phyloP scores from a whole-genome alignment of 1,140 invertebrate genomes.

The Hycleus phaleratus region DNA sequence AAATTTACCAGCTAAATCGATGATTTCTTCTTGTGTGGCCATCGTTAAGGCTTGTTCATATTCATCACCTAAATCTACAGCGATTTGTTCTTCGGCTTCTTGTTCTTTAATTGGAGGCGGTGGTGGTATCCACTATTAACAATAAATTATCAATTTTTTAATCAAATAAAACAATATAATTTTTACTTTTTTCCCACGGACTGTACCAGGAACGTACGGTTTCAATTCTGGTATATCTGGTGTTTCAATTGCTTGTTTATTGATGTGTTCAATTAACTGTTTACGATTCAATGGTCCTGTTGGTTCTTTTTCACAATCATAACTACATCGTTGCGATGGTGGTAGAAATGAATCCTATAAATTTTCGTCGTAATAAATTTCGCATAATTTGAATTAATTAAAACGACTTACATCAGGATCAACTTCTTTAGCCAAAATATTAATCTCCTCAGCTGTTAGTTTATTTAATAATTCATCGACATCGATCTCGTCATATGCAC shows the following conservation, averaged over 20 bases:
- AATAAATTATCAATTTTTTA: not conserved
- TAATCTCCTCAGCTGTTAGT: conserved; percentile 91
- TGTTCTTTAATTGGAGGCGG: conserved; percentile 68
- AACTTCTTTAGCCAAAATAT: conserved; percentile 95
- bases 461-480: conserved; percentile 93
- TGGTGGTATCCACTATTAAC: conserved; percentile 78
- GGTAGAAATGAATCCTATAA: conserved; percentile 90
- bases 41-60: conserved; percentile 85
- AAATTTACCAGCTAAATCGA: conserved; percentile 85
- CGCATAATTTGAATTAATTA: not conserved
- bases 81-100: conserved; percentile 82
- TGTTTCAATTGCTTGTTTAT: conserved; percentile 94
- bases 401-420: conserved; percentile 93
- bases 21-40: conserved; percentile 96
- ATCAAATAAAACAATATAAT: not conserved
- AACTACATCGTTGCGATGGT: conserved; percentile 88
- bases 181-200: conserved; percentile 85
- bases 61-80: conserved; percentile 90
- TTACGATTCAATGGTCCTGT: conserved; percentile 95
- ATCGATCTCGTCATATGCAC: conserved; percentile 91
- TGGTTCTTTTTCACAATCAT: conserved; percentile 89
- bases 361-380: conserved; percentile 29
- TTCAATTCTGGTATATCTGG: conserved; percentile 95
- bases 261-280: conserved; percentile 94
- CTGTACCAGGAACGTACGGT: conserved; percentile 80